Evolutionary conservation across 1,140 invertebrate genomes (phyloP).

Genomic region (Sinonovacula constricta): DNA sequence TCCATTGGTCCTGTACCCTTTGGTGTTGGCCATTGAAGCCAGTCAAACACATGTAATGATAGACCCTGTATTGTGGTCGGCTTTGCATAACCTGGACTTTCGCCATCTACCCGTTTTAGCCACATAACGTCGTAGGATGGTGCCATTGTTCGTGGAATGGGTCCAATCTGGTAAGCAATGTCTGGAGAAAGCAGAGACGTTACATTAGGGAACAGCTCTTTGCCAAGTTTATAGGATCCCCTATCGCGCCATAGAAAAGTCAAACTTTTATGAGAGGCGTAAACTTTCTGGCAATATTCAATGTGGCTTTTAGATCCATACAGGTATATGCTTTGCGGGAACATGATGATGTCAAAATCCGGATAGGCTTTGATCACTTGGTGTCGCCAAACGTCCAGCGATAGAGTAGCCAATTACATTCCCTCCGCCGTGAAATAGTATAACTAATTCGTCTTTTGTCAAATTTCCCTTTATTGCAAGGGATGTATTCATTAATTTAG

Average conservation of each 20-base stretch:
- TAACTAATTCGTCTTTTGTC: not conserved
- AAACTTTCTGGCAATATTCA: constrained; percentile 1
- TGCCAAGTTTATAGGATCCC: not conserved
- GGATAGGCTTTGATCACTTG: not conserved
- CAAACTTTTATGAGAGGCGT: not conserved
- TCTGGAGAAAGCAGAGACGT: constrained; percentile 1
- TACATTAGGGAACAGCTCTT: not conserved
- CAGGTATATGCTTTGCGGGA: not conserved
- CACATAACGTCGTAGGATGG: not conserved
- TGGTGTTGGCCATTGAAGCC: not conserved
- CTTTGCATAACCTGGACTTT: not conserved
- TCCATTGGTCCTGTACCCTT: not conserved
- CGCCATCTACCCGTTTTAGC: not conserved
- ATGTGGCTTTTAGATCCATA: not conserved
- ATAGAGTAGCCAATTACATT: not conserved
- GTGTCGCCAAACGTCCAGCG: not conserved
- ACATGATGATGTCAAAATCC: constrained; percentile 6
- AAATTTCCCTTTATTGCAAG: too few species aligned
- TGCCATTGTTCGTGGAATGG: not conserved
- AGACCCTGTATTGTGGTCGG: not conserved
- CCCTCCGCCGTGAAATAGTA: constrained; percentile 7
- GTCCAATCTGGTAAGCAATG: constrained; percentile 1
- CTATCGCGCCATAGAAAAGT: constrained; percentile 10
- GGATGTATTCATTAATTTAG: not conserved
- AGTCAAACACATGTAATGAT: not conserved